A percentile compares a stretch with the other conserved stretches of the same genome.
Conservation (phyloP, 2,113 vertebrate species). For the Microcebus griseorufus region DNA sequence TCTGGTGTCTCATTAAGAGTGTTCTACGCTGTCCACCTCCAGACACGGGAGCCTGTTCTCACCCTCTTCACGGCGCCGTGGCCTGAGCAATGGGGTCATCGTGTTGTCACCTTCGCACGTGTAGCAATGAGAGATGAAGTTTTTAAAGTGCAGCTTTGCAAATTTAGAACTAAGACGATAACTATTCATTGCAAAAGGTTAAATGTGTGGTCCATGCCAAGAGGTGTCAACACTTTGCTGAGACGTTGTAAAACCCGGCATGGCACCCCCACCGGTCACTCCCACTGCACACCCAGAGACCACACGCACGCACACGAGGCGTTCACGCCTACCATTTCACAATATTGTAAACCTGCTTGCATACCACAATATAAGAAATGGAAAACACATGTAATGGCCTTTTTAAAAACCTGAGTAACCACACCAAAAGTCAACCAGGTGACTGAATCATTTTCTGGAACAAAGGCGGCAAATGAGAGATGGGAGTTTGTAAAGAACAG, state of each 20-base stretch:
- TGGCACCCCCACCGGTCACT: not conserved
- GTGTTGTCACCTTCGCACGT: not conserved
- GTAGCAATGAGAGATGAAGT: not conserved
- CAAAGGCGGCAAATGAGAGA: not conserved
- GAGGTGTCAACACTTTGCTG: not conserved
- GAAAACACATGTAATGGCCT: not conserved
- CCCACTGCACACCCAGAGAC: no score
- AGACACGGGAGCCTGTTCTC: not conserved
- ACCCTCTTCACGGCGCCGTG: not conserved
- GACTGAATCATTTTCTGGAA: not conserved
- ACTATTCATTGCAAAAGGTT: not conserved
- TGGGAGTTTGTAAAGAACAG: not conserved
- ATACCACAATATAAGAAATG: not conserved
- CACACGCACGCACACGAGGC: not conserved
- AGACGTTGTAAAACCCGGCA: not conserved
- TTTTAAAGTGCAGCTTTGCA: not conserved
- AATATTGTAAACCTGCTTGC: not conserved
- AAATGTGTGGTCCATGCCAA: not conserved
- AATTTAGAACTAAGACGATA: not conserved
- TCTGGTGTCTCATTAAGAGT: not conserved
- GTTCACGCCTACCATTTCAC: not conserved
- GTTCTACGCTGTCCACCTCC: not conserved
- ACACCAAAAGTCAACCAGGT: not conserved
- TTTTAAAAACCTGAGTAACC: not conserved
- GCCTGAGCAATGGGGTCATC: not conserved